Evolutionary conservation across 2,113 vertebrate genomes (phyloP).

Genomic region (Rhinogobius similis): DNA sequence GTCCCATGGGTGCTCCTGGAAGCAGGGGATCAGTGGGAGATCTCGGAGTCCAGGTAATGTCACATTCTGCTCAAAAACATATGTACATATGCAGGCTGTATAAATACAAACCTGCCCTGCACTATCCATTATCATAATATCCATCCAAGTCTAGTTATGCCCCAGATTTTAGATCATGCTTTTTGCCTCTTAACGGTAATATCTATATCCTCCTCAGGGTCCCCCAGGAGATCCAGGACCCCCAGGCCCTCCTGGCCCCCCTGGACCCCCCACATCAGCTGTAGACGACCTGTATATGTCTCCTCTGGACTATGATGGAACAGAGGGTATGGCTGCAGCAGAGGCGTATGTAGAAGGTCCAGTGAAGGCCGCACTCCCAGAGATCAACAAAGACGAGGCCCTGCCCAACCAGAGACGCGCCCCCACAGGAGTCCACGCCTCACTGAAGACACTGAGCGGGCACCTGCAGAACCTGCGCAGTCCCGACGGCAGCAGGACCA

Average conservation of each 20-base stretch:
- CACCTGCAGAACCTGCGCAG: constrained; percentile 90
- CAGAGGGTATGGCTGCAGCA: constrained; percentile 5
- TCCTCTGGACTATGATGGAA: constrained; percentile 79
- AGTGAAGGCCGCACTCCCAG: constrained; percentile 77
- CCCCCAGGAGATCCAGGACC: constrained; percentile 90
- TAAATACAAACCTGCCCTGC: too few relatives aligned
- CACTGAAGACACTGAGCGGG: constrained; percentile 90
- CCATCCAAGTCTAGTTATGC: too few relatives aligned
- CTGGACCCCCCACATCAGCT: constrained; percentile 86
- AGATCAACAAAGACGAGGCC: constrained; percentile 91
- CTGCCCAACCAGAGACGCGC: constrained; percentile 82
- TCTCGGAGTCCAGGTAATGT: constrained; percentile 87
- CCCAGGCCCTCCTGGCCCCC: constrained; percentile 87
- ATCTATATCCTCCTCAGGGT: constrained; percentile 73
- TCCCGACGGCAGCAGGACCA: constrained; percentile 89
- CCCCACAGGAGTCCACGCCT: constrained; percentile 85
- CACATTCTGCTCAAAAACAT: not conserved
- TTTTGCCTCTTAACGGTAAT: not conserved
- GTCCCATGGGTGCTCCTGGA: constrained; percentile 90
- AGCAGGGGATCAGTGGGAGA: constrained; percentile 88
- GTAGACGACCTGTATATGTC: constrained; percentile 85
- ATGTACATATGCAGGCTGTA: too few relatives aligned
- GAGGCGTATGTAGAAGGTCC: constrained; percentile 35
- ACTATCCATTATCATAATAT: too few relatives aligned
- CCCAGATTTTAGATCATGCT: too few relatives aligned